Conservation (phyloP, 2,113 vertebrate genomes). For the Colius striatus region DNA sequence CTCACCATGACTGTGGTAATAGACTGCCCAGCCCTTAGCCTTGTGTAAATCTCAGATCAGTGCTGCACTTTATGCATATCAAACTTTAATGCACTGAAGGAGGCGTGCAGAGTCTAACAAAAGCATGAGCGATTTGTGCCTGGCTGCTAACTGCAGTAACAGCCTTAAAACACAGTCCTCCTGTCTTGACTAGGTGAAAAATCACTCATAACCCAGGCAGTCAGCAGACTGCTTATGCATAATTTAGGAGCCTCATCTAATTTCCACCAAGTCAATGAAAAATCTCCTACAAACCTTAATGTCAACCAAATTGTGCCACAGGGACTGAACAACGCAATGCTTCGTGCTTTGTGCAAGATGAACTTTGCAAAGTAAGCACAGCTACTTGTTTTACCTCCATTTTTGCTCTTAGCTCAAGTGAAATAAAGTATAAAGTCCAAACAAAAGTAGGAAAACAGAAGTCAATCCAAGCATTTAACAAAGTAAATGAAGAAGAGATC, state of each 20-base stretch:
- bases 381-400: background rate
- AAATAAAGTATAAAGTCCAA: background rate
- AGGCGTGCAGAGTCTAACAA: background rate
- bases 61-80: background rate
- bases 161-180: background rate
- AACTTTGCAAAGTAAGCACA: background rate
- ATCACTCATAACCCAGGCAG: background rate
- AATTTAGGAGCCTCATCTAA: conserved; percentile 1
- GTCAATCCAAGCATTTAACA: background rate
- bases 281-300: background rate
- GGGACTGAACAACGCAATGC: background rate
- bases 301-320: background rate
- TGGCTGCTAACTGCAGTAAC: background rate
- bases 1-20: accelerated
- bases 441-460: background rate
- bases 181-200: background rate
- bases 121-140: background rate
- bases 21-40: background rate
- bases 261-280: conserved; percentile 11
- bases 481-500: too few relatives aligned
- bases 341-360: background rate
- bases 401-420: background rate
- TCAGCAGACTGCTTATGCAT: conserved; percentile 7
- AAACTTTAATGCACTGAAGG: background rate
- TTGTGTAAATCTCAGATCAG: background rate